These are phyloP conservation scores for Numenius phaeopus DNA, from an alignment of 2,797 vertebrate species.

Conservation along the genomic window DNA sequence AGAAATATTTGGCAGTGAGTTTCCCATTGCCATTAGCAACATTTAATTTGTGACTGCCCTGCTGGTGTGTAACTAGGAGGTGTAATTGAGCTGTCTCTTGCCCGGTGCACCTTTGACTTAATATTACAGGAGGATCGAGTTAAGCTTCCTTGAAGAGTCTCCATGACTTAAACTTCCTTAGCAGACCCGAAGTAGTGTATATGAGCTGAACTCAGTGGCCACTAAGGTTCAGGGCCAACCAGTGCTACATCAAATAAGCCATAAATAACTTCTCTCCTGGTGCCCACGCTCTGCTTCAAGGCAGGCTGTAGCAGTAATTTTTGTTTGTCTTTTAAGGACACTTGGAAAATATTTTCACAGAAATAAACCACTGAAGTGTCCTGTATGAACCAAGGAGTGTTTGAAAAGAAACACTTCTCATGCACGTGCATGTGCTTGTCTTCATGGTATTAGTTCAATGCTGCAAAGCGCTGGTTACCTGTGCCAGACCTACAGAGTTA, in stretches of 20 bases:
- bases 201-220: neutral
- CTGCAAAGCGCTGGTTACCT: neutral
- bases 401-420: neutral
- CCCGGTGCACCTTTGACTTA: neutral
- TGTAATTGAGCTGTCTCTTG: neutral
- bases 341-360: neutral
- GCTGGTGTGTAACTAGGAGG: neutral
- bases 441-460: neutral
- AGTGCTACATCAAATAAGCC: neutral
- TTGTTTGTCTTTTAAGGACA: neutral
- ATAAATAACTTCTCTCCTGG: neutral
- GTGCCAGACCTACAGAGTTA: neutral
- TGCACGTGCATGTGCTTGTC: fast-evolving
- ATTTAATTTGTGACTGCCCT: neutral
- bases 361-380: neutral
- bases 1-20: neutral
- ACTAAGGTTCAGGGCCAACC: neutral
- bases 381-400: neutral
- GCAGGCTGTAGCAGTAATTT: neutral
- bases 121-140: neutral
- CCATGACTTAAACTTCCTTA: neutral
- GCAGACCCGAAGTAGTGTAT: neutral
- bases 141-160: neutral
- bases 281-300: neutral
- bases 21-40: neutral